phyloP scores from a whole-genome alignment of 2,888 invertebrate species.

The Hanleya hanleyi region DNA sequence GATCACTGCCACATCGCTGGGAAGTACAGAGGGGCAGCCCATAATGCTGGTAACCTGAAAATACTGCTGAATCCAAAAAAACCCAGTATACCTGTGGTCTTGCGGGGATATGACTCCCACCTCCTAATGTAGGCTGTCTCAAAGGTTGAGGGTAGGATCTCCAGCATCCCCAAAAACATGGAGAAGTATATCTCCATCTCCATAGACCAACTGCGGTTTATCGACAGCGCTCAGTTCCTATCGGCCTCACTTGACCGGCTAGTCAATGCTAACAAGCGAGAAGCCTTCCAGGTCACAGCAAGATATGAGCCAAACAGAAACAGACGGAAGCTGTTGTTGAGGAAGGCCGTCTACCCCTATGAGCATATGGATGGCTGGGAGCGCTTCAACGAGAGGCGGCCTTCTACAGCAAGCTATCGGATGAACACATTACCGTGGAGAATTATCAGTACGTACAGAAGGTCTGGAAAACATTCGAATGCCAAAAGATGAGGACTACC shows the following conservation, averaged over 20 bases:
- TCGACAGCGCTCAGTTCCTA: constrained; percentile 2
- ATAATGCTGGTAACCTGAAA: constrained; percentile 18
- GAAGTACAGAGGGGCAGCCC: constrained; percentile 34
- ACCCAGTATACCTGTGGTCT: constrained; percentile 17
- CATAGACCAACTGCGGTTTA: constrained; percentile 41
- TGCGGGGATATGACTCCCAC: constrained; percentile 21
- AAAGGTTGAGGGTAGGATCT: background rate
- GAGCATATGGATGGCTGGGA: constrained; percentile 52
- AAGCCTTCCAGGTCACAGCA: background rate
- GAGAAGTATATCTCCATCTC: constrained; percentile 33
- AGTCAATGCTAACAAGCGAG: constrained; percentile 6
- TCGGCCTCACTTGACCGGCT: background rate
- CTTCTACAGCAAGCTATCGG: too few relatives aligned
- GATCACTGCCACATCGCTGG: background rate
- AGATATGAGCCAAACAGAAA: too few relatives aligned
- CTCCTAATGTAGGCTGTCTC: constrained; percentile 19
- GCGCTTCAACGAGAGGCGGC: constrained; percentile 45
- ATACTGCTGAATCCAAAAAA: constrained; percentile 14
- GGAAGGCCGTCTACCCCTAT: constrained; percentile 63
- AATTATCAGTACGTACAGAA: too few relatives aligned
- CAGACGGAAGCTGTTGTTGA: too few relatives aligned
- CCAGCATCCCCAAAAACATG: too few relatives aligned
- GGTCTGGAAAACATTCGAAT: too few relatives aligned
- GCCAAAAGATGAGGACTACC: constrained; percentile 46
- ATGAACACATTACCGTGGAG: too few relatives aligned